Evolutionary conservation across 2,797 vertebrate species (phyloP), one percentile per base, ranked within the genome.

Genomic region (Brotula barbata): DNA sequence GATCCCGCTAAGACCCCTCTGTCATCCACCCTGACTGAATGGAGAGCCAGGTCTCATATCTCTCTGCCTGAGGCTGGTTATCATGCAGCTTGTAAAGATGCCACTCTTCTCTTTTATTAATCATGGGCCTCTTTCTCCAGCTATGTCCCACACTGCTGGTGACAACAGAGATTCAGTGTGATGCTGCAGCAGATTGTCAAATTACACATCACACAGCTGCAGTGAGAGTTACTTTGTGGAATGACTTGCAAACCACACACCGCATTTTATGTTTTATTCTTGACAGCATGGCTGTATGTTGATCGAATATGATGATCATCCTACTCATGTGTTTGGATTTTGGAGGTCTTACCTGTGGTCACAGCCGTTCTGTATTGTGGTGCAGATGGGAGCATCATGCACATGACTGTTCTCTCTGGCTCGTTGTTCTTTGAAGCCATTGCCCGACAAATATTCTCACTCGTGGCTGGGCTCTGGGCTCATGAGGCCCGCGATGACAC

Each of bases 351-450:
- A 70, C 44, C 19, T 51, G 19, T 49, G 58, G 72, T 73, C 57
- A 1, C 36, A 69, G 79, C 80, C 73, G 82, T 77, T 80, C 68
- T 63, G 63, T 36, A 44, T 73, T 58, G 71, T 23, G 28, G 37
- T 74, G 63, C 14, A 19, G n/a, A 31, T 37, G 51, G 61, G 80
- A 87, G 82, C 85, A 89, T 89, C 77, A 66, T 53, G 75, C 67
- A 69, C 70, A 79, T 82, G 85, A 68, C 67, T 44, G 68, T 68
- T 53, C 74, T 78, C 74, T 49, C 71, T 51, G 81, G 81, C 71
- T 75, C 51, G 73, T 85, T 83, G 83, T 83, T 88, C 87, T 89
- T 90, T 91, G 85, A 89, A 89, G 83, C 80, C 63, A 77, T 89
- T 84, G 80, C 76, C 81, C 73, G 71, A 85, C 78, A 85, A 81